These are phyloP conservation scores for Neotragus moschatus DNA, from an alignment of 2,113 vertebrate genomes.

Conservation along the genomic window DNA sequence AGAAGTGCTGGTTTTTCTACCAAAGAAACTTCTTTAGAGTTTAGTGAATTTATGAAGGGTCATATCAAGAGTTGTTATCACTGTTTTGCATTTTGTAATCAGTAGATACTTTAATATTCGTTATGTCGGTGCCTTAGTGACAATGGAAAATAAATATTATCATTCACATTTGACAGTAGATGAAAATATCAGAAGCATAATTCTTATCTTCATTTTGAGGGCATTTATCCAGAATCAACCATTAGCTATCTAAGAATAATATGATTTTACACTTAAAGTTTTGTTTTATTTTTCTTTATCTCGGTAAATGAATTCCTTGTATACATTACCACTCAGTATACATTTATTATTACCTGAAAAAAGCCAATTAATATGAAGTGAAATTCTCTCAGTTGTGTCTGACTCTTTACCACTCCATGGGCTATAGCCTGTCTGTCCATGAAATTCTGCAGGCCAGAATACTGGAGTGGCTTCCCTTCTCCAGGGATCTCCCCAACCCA, in stretches of 20 bases:
- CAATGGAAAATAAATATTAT: slow-evolving; percentile 56
- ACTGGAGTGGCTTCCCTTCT: not conserved
- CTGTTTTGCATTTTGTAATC: slow-evolving; percentile 61
- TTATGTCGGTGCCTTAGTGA: slow-evolving; percentile 30
- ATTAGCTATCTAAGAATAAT: not conserved
- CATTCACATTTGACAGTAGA: slow-evolving; percentile 17
- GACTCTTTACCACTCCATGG: not conserved
- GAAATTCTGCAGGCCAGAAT: not conserved
- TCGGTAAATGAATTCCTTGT: not conserved
- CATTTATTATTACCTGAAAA: not conserved
- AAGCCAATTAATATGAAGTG: not conserved
- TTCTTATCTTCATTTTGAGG: not conserved
- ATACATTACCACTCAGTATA: not conserved
- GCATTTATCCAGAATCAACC: not conserved
- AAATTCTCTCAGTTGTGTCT: not conserved
- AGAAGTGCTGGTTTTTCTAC: slow-evolving; percentile 54
- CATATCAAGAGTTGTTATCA: slow-evolving; percentile 48
- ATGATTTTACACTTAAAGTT: not conserved
- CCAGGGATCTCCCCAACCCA: not conserved
- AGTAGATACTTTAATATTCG: slow-evolving; percentile 53
- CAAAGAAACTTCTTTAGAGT: slow-evolving; percentile 66
- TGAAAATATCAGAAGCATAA: not conserved
- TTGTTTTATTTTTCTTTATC: not conserved
- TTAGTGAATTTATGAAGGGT: slow-evolving; percentile 55
- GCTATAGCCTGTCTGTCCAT: not conserved